Evolutionary conservation across 2,113 vertebrate species (phyloP), one percentile per base, ranked within the genome.

Genomic region (Coracopsis vasa): DNA sequence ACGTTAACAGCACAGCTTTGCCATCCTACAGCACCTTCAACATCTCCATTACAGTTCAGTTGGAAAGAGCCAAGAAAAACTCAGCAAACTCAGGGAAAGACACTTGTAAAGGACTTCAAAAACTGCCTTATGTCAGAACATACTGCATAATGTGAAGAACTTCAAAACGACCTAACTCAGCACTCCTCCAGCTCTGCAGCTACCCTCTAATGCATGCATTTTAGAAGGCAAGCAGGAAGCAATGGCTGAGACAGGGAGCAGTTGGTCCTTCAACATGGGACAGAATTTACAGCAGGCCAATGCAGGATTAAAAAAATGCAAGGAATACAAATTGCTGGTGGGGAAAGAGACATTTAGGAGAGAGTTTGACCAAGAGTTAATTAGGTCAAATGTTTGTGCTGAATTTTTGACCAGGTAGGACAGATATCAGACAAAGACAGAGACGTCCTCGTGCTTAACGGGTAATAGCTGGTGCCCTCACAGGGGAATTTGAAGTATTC

Each of bases 351-450:
- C 27, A 42, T 56, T 58, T 61, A 31, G 33, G 28, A 84, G 48
- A 10, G 13, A 23, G 24, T 73, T 25, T 47, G 58, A 65, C 23
- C 21, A 54, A 51, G 27, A 71, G 31, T 62, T 69, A 56, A 65
- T 51, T 37, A 74, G 41, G 47, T 44, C 8, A 23, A 82, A 13
- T 66, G 29, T 62, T 64, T 78, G 25, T 54, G 53, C 18, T 64
- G 82, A 75, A 79, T 90, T 81, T 92, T 50, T 48, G 39, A 72
- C 47, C 11, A 20, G n/a, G 67, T 75, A 90, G 31, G 27, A 54
- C 56, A 5, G 35, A 77, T 71, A 39, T 9, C 4, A 6, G 51
- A 45, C 83, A 44, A 37, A 47, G 74, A 45, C 31, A 77, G 33
- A 69, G 42, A 58, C 21, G 11, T 42, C 18, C 12, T 21, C 31